A percentile compares a stretch with the other conserved stretches of the same genome.
Evolutionary conservation across 2,888 invertebrate species (phyloP).

Genomic region (Coelopa pilipes): DNA sequence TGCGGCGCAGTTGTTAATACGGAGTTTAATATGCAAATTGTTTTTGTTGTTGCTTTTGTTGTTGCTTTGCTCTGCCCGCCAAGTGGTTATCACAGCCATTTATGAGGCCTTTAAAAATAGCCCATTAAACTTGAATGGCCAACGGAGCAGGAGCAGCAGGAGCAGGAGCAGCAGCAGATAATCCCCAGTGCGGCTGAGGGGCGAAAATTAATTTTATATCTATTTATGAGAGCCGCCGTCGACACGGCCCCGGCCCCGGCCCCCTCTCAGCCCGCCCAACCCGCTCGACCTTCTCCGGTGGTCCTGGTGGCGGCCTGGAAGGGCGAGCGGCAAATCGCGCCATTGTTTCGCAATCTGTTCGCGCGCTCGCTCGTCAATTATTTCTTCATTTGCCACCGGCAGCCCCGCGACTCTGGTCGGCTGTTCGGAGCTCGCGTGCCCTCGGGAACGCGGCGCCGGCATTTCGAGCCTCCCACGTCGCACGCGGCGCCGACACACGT

Average conservation of each 20-base stretch:
- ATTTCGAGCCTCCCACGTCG: conserved; percentile 6
- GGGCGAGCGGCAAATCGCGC: conserved; percentile 16
- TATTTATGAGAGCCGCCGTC: too few species aligned
- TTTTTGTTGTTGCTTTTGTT: too few species aligned
- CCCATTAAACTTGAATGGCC: conserved; percentile 61
- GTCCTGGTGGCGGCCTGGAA: background rate
- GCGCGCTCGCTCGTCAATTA: background rate
- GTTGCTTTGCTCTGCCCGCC: conserved; percentile 46
- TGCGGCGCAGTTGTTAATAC: conserved; percentile 40
- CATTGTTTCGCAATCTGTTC: conserved; percentile 20
- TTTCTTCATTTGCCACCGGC: background rate
- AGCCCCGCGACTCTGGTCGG: too few species aligned
- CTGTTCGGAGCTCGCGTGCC: background rate
- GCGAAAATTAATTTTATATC: too few species aligned
- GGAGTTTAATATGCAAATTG: conserved; percentile 62
- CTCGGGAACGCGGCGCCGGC: background rate
- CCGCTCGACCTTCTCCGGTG: too few species aligned
- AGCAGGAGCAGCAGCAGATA: background rate
- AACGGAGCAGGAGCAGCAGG: too few species aligned
- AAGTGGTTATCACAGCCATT: conserved; percentile 61
- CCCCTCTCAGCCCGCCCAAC: too few species aligned
- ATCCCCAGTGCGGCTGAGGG: too few species aligned
- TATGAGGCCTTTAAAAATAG: conserved; percentile 59
- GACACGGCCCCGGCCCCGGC: too few species aligned
- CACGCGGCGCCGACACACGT: background rate